Conservation (phyloP, 2,113 vertebrate genomes). For the Amphiprion percula region DNA sequence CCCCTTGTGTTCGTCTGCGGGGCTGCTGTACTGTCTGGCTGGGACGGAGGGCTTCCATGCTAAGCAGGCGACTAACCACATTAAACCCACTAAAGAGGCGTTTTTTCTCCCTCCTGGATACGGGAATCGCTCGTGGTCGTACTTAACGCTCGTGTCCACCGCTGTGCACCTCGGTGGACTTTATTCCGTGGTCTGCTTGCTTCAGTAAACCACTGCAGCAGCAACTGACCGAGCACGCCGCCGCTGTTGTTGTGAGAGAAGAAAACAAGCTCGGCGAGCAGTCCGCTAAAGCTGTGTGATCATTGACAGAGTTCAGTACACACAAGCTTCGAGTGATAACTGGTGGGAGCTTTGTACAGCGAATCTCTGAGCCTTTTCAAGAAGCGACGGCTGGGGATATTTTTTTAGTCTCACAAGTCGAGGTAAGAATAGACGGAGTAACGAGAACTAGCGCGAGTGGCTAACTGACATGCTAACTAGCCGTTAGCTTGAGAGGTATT, state of each 20-base stretch:
- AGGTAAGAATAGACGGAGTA: slow-evolving; percentile 59
- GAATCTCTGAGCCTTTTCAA: neutral
- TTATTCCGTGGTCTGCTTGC: slow-evolving; percentile 14
- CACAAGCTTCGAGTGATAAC: slow-evolving; percentile 68
- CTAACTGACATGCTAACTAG: slow-evolving; percentile 72
- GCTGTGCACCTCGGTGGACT: slow-evolving; percentile 27
- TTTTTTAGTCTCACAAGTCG: slow-evolving; percentile 15
- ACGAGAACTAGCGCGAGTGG: slow-evolving; percentile 44
- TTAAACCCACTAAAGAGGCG: slow-evolving; percentile 28
- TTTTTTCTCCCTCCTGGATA: slow-evolving; percentile 7
- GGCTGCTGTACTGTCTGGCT: slow-evolving; percentile 65
- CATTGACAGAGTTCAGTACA: slow-evolving; percentile 86
- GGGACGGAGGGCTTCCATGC: slow-evolving; percentile 65
- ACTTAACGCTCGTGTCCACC: neutral
- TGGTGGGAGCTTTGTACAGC: slow-evolving; percentile 4
- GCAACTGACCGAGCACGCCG: slow-evolving; percentile 63
- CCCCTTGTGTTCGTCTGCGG: slow-evolving; percentile 75
- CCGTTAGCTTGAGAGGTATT: slow-evolving; percentile 55
- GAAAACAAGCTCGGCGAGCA: slow-evolving; percentile 72
- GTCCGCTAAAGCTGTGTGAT: slow-evolving; percentile 80
- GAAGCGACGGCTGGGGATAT: slow-evolving; percentile 4
- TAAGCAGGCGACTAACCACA: slow-evolving; percentile 46
- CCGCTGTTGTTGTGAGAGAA: slow-evolving; percentile 64
- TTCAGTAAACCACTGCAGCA: slow-evolving; percentile 60
- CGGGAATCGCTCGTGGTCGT: neutral